Evolutionary conservation across 2,888 invertebrate genomes (phyloP).

Genomic region (Parnassius orleans): DNA sequence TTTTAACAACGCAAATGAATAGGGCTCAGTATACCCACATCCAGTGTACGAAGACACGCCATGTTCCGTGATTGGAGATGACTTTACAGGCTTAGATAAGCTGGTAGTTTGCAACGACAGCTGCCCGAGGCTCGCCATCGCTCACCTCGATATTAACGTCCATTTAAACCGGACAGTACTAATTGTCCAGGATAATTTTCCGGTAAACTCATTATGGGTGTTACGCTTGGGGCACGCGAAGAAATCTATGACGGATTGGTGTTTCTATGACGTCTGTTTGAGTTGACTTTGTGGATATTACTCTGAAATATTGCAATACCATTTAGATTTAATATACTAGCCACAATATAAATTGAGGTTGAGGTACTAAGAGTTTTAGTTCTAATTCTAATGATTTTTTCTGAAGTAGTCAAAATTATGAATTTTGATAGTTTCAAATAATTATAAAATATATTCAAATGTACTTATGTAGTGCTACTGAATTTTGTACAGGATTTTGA

Average conservation of each 20-base stretch:
- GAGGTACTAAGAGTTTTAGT: no score
- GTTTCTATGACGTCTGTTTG: constrained; percentile 37
- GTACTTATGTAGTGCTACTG: no score
- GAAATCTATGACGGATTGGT: constrained; percentile 51
- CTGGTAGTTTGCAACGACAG: constrained; percentile 51
- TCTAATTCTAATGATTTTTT: no score
- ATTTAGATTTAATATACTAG: not conserved
- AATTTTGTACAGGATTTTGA: no score
- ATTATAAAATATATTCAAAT: no score
- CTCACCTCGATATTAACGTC: constrained; percentile 60
- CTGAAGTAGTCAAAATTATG: no score
- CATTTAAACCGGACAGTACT: constrained; percentile 63
- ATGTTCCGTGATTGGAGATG: constrained; percentile 32
- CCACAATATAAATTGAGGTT: no score
- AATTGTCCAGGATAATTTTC: constrained; percentile 66
- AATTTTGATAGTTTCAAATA: no score
- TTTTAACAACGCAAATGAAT: constrained; percentile 86
- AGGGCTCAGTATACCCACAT: constrained; percentile 60
- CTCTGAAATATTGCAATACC: not conserved
- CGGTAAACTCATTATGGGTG: constrained; percentile 67
- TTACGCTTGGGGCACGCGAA: constrained; percentile 49
- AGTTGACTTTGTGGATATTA: constrained; percentile 1
- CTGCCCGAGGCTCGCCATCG: constrained; percentile 64
- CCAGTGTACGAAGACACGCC: constrained; percentile 52
- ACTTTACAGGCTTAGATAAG: constrained; percentile 32